These are phyloP conservation scores for Archaeoteleia sp. DNA, from an alignment of 2,888 invertebrate genomes.

Conservation along the genomic window DNA sequence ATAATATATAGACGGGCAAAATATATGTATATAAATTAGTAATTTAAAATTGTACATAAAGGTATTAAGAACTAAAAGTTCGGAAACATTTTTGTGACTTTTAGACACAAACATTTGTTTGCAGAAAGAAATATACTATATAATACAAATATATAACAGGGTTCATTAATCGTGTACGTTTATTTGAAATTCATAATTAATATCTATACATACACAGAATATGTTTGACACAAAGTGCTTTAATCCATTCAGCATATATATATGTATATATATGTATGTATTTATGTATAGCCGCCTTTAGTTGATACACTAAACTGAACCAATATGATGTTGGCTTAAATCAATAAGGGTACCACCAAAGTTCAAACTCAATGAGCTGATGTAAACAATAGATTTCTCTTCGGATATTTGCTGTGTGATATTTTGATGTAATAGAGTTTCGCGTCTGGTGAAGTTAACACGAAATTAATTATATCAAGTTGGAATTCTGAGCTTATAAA, in stretches of 20 bases:
- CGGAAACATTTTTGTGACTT: too few relatives aligned
- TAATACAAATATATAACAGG: too few relatives aligned
- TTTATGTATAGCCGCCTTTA: conserved; percentile 24
- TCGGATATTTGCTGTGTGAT: conserved; percentile 50
- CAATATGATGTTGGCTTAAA: conserved; percentile 50
- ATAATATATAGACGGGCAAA: too few relatives aligned
- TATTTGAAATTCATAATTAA: too few relatives aligned
- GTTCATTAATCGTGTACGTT: too few relatives aligned
- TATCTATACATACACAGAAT: conserved; percentile 30
- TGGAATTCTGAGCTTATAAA: conserved; percentile 40
- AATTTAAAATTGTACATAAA: too few relatives aligned
- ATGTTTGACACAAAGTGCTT: conserved; percentile 37
- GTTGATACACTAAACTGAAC: conserved; percentile 34
- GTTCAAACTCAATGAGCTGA: conserved; percentile 51
- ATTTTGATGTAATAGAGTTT: conserved; percentile 54
- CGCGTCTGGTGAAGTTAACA: conserved; percentile 48
- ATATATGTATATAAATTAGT: too few relatives aligned
- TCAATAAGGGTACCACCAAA: conserved; percentile 50
- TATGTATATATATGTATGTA: conserved; percentile 31
- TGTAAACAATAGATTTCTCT: conserved; percentile 53
- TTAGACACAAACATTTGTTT: too few relatives aligned
- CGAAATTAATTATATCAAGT: conserved; percentile 51
- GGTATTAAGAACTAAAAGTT: too few relatives aligned
- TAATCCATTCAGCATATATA: conserved; percentile 38
- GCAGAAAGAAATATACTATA: too few relatives aligned